Evolutionary conservation across 2,888 invertebrate species (phyloP), one percentile per base, ranked within the genome.

Genomic region (Drymonia ruficornis): DNA sequence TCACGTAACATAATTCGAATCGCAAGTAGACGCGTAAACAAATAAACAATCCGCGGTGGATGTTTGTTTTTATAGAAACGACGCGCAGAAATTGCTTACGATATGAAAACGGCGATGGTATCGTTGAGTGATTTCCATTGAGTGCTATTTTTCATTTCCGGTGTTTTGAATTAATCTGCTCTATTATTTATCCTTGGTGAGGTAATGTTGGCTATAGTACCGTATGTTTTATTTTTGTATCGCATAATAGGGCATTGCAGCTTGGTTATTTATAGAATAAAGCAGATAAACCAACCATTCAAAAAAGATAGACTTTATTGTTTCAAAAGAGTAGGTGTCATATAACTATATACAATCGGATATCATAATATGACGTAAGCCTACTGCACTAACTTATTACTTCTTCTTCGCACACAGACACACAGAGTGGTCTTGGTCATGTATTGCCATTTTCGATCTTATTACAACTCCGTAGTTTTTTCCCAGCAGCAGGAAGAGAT

Each of bases 1-100:
- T 65, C 60, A 54, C 50, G 55, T 64, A 61, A 70, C 76, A 75
- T 77, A 72, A 69, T 67, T 67, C 68, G 69, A 76, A 79, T 76
- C 59, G 63, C 59, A 51, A 56, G 49, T 55, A 55, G 1, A 38
- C 54, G 52, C 55, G 63, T 73, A 79, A 80, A 80, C 74, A 81
- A 80, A 78, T 69, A 80, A 73, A 74, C 74, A 76, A 59, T 34
- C 42, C 51, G 42, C 34, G 16, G 45, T 47, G 50, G 44, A 53
- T 55, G 40, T 52, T 59, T 67, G 65, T 60, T 70, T n/a, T 64
- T 53, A 54, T 44, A 68, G 59, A 50, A 54, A 11, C 51, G 15
- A 19, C 13, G 44, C 40, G 50, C 44, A 44, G 58, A 64, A 70
- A 59, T 67, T 54, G 52, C 55, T 52, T 45, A 57, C 51, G 56